Evolutionary conservation across 2,797 vertebrate species (phyloP).

Genomic region (Lepus oiostolus): DNA sequence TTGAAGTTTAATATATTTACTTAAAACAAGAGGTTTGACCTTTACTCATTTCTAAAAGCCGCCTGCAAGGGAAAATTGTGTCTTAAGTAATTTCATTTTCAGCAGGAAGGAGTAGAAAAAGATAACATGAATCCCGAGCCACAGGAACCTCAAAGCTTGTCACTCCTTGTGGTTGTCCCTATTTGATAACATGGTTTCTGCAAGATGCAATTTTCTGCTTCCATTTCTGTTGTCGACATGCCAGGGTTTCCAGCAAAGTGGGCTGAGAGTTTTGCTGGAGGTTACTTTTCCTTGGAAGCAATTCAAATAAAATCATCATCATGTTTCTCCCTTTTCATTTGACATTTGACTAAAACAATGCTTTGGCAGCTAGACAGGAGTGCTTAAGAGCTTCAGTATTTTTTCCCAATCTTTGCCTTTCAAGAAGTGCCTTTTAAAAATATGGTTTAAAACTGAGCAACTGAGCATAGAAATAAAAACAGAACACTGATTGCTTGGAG

Average conservation of each 20-base stretch:
- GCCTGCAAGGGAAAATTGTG: conserved; percentile 20
- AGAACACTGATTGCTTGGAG: conserved; percentile 56
- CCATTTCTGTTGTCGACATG: conserved; percentile 81
- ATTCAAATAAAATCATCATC: conserved; percentile 85
- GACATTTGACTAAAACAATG: conserved; percentile 83
- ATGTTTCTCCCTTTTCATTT: conserved; percentile 76
- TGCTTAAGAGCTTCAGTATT: conserved; percentile 69
- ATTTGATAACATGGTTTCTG: conserved; percentile 75
- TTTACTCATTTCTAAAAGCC: conserved; percentile 66
- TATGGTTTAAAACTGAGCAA: conserved; percentile 71
- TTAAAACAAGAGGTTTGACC: conserved; percentile 64
- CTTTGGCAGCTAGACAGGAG: conserved; percentile 78
- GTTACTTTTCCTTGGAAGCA: conserved; percentile 85
- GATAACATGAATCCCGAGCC: conserved; percentile 73
- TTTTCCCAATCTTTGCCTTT: conserved; percentile 76
- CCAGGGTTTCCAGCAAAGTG: conserved; percentile 83
- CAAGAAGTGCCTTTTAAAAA: conserved; percentile 75
- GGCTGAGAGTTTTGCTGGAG: conserved; percentile 74
- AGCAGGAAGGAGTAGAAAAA: conserved; percentile 57
- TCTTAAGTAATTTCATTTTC: conserved; percentile 73
- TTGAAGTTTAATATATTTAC: conserved; percentile 60
- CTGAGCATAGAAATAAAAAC: conserved; percentile 70
- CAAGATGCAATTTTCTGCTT: conserved; percentile 84
- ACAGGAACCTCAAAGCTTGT: conserved; percentile 57
- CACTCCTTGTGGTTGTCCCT: conserved; percentile 52